Percentiles rank a stretch among this genome's conserved stretches.
These are phyloP conservation scores for Yponomeuta malinellus DNA, from an alignment of 2,888 invertebrate genomes.

Conservation along the genomic window DNA sequence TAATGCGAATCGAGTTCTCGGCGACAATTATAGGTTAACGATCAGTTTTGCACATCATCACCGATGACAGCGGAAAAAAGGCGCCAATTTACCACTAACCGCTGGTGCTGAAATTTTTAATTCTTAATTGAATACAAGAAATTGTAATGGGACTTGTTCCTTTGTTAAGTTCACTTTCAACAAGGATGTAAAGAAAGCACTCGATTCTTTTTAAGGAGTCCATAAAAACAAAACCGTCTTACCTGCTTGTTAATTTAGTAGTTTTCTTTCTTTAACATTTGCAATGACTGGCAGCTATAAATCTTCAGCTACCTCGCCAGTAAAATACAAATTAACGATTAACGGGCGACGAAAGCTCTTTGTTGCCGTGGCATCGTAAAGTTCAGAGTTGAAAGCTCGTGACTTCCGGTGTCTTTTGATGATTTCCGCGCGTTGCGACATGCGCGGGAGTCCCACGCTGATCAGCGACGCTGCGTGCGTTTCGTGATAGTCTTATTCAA, in stretches of 20 bases:
- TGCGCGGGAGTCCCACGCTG: not conserved
- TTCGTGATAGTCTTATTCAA: not conserved
- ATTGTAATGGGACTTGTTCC: not conserved
- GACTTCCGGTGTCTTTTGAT: slow-evolving; percentile 31
- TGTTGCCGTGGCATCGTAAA: slow-evolving; percentile 22
- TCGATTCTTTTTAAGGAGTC: not conserved
- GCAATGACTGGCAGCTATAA: not conserved
- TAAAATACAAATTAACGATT: not conserved
- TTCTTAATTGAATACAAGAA: not conserved
- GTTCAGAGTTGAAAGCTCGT: slow-evolving; percentile 39
- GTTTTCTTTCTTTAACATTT: not conserved
- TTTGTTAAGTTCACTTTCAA: not conserved
- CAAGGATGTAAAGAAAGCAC: not conserved
- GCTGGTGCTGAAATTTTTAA: not conserved
- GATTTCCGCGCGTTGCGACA: not conserved
- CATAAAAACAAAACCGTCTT: not conserved
- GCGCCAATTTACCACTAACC: not conserved
- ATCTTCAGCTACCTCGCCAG: not conserved
- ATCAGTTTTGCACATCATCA: not conserved
- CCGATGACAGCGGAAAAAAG: not conserved
- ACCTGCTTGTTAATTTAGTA: not conserved
- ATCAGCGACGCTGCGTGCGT: not conserved
- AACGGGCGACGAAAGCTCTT: not conserved
- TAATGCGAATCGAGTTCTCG: not conserved
- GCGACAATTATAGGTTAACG: not conserved